Conservation (phyloP, 2,113 vertebrate species). For the Dicrurus megarhynchus region DNA sequence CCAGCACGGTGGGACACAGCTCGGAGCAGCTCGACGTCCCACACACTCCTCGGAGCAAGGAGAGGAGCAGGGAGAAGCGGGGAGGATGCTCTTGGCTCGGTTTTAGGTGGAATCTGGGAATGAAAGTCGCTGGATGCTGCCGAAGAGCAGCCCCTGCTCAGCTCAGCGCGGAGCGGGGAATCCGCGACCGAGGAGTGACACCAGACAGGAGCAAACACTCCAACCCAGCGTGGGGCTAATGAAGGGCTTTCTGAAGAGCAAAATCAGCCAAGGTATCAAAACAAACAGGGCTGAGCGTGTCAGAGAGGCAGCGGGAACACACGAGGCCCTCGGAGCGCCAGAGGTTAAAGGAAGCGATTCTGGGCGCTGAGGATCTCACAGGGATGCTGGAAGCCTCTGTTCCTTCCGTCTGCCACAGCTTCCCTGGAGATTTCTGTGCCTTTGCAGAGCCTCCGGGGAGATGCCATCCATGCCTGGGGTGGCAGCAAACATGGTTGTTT, state of each 20-base stretch:
- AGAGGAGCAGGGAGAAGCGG: not conserved
- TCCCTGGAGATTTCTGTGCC: not conserved
- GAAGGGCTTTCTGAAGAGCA: not conserved
- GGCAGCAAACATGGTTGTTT: not conserved
- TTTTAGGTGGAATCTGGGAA: not conserved
- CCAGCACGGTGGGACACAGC: not conserved
- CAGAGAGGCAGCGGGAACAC: not conserved
- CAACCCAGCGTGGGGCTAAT: not conserved
- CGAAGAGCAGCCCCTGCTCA: not conserved
- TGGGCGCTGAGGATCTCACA: not conserved
- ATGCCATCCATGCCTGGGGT: not conserved
- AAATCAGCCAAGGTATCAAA: not conserved
- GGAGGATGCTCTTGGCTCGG: not conserved
- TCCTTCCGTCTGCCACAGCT: not conserved
- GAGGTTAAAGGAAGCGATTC: not conserved
- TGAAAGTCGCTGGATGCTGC: accelerated
- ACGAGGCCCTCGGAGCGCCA: accelerated
- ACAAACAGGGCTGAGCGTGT: conserved; percentile 7
- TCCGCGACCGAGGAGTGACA: not conserved
- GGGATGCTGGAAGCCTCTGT: not conserved
- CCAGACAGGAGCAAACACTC: not conserved
- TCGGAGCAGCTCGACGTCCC: not conserved
- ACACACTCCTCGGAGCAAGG: not conserved
- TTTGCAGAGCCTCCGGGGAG: not conserved
- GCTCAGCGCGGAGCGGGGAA: not conserved